A percentile compares a stretch with the other conserved stretches of the same genome.
Conservation (phyloP, 2,113 vertebrate species). For the Pteruthius melanotis region DNA sequence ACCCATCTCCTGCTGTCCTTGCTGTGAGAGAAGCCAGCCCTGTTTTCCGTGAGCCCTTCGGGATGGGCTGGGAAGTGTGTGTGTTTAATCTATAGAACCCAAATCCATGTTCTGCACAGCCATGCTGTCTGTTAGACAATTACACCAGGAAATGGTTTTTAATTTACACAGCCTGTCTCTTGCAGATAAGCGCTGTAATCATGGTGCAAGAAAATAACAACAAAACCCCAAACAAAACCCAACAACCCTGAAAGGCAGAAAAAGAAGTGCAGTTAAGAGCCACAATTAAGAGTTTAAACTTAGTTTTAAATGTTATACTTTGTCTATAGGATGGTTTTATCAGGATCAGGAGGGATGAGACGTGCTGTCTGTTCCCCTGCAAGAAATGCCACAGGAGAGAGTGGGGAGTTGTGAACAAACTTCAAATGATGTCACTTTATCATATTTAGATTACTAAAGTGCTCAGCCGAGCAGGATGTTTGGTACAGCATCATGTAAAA, state of each 20-base stretch:
- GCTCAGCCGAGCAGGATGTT: neutral
- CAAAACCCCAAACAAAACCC: neutral
- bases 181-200: conserved; percentile 42
- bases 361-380: neutral
- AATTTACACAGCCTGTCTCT: conserved; percentile 31
- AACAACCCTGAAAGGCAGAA: neutral
- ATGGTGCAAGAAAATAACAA: neutral
- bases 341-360: neutral
- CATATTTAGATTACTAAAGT: neutral
- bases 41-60: neutral
- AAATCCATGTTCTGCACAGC: conserved; percentile 1
- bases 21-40: neutral
- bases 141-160: neutral
- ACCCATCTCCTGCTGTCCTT: neutral
- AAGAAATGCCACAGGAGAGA: neutral
- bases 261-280: neutral
- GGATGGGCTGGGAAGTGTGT: neutral
- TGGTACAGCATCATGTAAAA: neutral
- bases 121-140: neutral
- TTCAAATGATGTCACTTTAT: neutral
- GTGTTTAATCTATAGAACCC: conserved; percentile 7
- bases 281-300: neutral
- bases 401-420: neutral
- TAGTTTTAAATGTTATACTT: neutral
- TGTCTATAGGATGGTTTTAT: neutral